These are phyloP conservation scores for Nasonia longicornis DNA, from an alignment of 1,140 invertebrate species.

Conservation along the genomic window DNA sequence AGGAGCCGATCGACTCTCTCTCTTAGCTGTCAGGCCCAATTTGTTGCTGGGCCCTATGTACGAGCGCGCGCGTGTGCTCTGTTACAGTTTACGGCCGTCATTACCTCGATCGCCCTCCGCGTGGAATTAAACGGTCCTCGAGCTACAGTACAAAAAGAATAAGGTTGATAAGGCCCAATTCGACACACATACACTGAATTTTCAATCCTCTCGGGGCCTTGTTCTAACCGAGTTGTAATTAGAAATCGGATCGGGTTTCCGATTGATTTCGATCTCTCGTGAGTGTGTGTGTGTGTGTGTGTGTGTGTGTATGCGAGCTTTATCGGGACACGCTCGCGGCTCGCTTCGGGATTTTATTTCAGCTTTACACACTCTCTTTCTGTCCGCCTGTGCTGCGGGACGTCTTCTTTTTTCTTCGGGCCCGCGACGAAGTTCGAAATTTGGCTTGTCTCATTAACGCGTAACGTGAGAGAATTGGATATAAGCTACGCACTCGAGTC, in stretches of 20 bases:
- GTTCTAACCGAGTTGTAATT: constrained; percentile 40
- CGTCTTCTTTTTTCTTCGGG: constrained; percentile 5
- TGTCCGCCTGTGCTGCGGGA: not conserved
- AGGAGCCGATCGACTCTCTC: not conserved
- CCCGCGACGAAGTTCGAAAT: not conserved
- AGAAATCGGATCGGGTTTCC: constrained; percentile 44
- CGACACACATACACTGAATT: not conserved
- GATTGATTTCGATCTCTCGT: constrained; percentile 41
- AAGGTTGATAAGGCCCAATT: constrained; percentile 25
- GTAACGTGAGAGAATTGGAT: constrained; percentile 25
- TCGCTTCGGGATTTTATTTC: constrained; percentile 38
- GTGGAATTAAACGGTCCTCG: constrained; percentile 63
- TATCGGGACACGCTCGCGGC: constrained; percentile 18
- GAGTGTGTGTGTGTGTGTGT: not conserved
- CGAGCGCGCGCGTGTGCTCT: constrained; percentile 47
- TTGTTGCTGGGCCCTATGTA: constrained; percentile 49
- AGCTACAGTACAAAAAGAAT: constrained; percentile 10
- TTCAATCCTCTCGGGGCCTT: not conserved
- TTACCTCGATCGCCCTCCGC: constrained; percentile 59
- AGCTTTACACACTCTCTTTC: not conserved
- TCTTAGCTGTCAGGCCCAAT: constrained; percentile 60
- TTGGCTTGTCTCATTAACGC: constrained; percentile 32
- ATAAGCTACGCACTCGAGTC: not conserved
- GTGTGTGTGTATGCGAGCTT: not conserved
- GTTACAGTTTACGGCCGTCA: constrained; percentile 63